A percentile compares a stretch with the other conserved stretches of the same genome.
Conservation (phyloP, 2,888 invertebrate genomes). For the Hirudinaria manillensis region DNA sequence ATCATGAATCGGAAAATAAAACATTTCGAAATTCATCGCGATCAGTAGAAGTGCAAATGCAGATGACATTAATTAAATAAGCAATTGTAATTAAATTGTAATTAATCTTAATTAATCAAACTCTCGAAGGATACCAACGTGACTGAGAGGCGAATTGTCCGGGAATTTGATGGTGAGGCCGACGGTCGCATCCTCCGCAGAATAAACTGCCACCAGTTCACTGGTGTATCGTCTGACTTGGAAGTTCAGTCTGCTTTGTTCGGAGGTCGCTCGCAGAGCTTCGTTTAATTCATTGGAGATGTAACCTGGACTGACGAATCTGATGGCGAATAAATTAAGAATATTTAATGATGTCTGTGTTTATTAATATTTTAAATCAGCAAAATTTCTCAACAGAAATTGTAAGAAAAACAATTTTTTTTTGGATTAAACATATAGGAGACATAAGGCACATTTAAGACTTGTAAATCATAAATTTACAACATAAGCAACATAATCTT, state of each 20-base stretch:
- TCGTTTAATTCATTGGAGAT: slow-evolving; percentile 18
- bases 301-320: slow-evolving; percentile 20
- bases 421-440: no score
- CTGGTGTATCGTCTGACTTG: neutral
- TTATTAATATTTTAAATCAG: no score
- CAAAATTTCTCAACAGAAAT: neutral
- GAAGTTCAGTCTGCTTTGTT: neutral
- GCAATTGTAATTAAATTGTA: no score
- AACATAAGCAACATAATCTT: slow-evolving; percentile 56
- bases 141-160: slow-evolving; percentile 75
- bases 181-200: slow-evolving; percentile 62
- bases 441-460: no score
- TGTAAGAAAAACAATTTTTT: no score
- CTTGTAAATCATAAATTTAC: neutral
- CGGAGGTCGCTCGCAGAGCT: neutral
- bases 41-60: no score
- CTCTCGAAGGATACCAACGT: slow-evolving; percentile 59
- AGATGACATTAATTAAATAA: no score
- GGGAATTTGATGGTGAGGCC: slow-evolving; percentile 74
- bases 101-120: no score
- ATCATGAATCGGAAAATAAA: no score
- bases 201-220: slow-evolving; percentile 68
- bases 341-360: slow-evolving; percentile 46
- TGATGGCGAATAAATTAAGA: neutral
- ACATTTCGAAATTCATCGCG: no score